Evolutionary conservation across 2,113 vertebrate species (phyloP), one percentile per base, ranked within the genome.

Genomic region (Dicrurus megarhynchus): DNA sequence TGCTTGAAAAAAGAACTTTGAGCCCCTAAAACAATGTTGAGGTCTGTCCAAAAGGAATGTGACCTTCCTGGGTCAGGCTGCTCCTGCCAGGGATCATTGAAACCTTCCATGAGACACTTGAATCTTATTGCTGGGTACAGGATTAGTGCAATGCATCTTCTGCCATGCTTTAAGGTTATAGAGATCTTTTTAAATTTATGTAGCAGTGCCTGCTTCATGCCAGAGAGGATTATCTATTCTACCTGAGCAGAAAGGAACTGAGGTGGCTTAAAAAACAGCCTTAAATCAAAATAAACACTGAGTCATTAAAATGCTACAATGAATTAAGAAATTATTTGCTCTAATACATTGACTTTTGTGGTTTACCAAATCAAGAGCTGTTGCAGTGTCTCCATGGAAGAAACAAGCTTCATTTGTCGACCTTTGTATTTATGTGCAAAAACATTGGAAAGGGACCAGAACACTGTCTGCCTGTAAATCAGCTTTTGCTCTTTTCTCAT

Each of bases 281-380:
- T 73, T 77, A 93, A 94, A 97, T 92, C 74, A 81, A 93, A 97
- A 47, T 41, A 78, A 96, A 94, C 78, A 94, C 52, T 2, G 35
- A 88, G 47, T 65, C 81, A 88, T 96, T 95, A 92, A 85, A 94
- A 95, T 78, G 57, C 52, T 59, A 60, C 16, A 8, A 64, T 69
- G 76, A 92, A 94, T 96, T 89, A 96, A 93, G 84, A 93, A 95
- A 76, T 84, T 92, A 37, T 95, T 96, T 94, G 90, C 77, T 94
- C 90, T 96, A 92, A 95, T 88, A 37, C n/a, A 74, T 91, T 76
- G 95, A 74, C 85, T 96, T 80, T 49, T 80, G 42, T 84, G 67
- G 64, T 70, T 96, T 97, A 80, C 76, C 95, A 89, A 88, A 90
- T 92, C 67, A 82, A 61, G 60, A 26, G 14, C 92, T 84, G 37